These are phyloP conservation scores for Rhodophaea formosa DNA, from an alignment of 2,888 invertebrate genomes.

Conservation along the genomic window DNA sequence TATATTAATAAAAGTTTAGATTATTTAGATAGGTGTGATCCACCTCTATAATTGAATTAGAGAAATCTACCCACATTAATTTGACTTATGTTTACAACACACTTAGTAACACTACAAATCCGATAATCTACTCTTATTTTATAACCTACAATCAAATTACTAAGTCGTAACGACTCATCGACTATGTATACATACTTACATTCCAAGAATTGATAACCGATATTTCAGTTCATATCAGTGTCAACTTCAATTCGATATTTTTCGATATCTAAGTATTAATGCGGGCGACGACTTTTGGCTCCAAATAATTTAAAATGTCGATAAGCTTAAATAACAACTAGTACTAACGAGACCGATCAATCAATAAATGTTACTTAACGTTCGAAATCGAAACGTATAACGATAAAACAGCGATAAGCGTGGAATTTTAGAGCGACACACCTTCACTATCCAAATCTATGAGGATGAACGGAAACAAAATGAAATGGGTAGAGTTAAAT, in stretches of 20 bases:
- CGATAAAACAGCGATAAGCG: background rate
- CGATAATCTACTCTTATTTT: no score
- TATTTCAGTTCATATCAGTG: background rate
- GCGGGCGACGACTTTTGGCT: background rate
- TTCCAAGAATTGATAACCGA: background rate
- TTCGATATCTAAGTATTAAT: background rate
- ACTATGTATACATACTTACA: background rate
- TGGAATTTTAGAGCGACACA: background rate
- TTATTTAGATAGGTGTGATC: no score
- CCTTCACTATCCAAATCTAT: no score
- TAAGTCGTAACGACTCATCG: background rate
- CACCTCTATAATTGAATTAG: no score
- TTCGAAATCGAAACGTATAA: background rate
- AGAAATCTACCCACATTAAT: no score
- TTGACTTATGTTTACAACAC: no score
- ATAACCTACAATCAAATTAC: no score
- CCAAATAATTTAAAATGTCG: background rate
- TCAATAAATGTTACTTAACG: background rate
- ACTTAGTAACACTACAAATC: no score
- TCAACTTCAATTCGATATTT: background rate
- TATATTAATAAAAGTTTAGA: no score
- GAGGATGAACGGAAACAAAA: no score
- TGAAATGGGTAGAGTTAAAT: no score
- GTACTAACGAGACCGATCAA: background rate
- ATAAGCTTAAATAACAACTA: background rate